These are phyloP conservation scores for Conger conger DNA, from an alignment of 2,113 vertebrate genomes.

Conservation along the genomic window DNA sequence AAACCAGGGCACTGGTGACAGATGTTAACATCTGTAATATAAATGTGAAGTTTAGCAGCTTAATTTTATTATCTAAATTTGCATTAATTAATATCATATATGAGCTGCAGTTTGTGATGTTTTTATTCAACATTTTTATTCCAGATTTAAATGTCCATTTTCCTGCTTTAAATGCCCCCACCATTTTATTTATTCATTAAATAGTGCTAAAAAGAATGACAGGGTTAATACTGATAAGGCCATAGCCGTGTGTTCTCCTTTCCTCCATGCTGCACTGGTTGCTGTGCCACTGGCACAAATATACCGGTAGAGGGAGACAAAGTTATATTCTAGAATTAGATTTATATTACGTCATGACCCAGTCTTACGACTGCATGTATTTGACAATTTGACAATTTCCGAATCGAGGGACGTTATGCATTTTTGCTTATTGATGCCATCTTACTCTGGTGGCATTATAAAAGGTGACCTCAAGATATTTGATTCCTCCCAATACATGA, in stretches of 20 bases:
- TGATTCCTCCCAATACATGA: too few relatives aligned
- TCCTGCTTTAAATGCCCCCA: too few relatives aligned
- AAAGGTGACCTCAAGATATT: too few relatives aligned
- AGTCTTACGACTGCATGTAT: too few relatives aligned
- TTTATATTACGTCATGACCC: background rate
- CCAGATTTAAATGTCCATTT: background rate
- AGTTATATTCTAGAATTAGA: background rate
- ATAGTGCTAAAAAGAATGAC: background rate
- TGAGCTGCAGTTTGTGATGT: background rate
- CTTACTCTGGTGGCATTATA: too few relatives aligned
- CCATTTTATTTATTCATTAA: background rate
- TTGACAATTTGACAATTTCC: too few relatives aligned
- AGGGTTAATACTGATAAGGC: background rate
- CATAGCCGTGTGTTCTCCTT: background rate
- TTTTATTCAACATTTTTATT: too few relatives aligned
- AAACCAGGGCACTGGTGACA: slow-evolving; percentile 59
- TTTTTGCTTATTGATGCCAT: too few relatives aligned
- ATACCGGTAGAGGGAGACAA: slow-evolving; percentile 12
- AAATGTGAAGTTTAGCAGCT: slow-evolving; percentile 45
- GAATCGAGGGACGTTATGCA: too few relatives aligned
- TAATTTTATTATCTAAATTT: background rate
- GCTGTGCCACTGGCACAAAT: background rate
- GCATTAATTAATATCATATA: background rate
- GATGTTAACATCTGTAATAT: slow-evolving; percentile 65
- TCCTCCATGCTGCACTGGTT: background rate